These are phyloP conservation scores for Aleiodes leptofemur DNA, from an alignment of 2,888 invertebrate species.

Conservation along the genomic window DNA sequence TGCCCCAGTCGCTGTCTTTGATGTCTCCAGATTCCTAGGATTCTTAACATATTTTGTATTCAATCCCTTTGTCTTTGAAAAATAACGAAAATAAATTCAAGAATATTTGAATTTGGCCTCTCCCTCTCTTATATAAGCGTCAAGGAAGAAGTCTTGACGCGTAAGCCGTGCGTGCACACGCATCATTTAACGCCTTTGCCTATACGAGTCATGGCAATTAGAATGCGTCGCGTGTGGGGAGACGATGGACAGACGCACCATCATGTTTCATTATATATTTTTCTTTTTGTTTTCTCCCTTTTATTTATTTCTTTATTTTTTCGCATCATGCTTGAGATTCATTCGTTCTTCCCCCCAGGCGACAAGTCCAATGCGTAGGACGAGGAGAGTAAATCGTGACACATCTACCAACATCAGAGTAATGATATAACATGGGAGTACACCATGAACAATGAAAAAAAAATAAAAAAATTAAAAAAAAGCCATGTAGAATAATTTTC, in stretches of 20 bases:
- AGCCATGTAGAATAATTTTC: neutral
- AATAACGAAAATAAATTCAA: too few relatives aligned
- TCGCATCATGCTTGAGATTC: neutral
- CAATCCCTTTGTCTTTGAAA: slow-evolving; percentile 12
- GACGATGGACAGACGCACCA: slow-evolving; percentile 29
- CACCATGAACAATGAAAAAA: neutral
- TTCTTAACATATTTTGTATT: neutral
- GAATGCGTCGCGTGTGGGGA: slow-evolving; percentile 61
- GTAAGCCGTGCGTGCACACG: slow-evolving; percentile 56
- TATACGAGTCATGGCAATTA: slow-evolving; percentile 58
- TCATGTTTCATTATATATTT: slow-evolving; percentile 17
- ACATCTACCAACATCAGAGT: slow-evolving; percentile 22
- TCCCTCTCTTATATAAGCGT: slow-evolving; percentile 30
- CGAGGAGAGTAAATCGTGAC: neutral
- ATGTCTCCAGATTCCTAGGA: too few relatives aligned
- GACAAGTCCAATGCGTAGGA: slow-evolving; percentile 23
- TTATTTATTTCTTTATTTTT: slow-evolving; percentile 7
- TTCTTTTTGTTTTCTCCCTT: neutral
- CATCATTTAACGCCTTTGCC: slow-evolving; percentile 59
- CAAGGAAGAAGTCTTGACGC: slow-evolving; percentile 51
- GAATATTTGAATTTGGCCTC: neutral
- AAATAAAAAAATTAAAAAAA: neutral
- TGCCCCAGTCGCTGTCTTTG: too few relatives aligned
- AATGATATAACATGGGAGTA: neutral
- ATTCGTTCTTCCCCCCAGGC: slow-evolving; percentile 10